Evolutionary conservation across 2,888 invertebrate genomes (phyloP).

Genomic region (Philereme transversata): DNA sequence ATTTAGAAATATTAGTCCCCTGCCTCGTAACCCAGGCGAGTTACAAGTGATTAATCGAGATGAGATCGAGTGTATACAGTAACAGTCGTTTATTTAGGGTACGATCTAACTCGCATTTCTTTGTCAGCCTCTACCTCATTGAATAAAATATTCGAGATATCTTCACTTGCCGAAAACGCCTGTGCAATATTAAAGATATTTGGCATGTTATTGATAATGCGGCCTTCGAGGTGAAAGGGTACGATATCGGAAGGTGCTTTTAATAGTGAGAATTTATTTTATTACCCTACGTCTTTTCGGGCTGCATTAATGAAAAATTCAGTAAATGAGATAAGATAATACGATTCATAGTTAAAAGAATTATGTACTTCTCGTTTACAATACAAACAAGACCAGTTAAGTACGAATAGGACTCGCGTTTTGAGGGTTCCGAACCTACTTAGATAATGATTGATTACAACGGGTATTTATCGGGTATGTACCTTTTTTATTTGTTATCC

Average conservation of each 20-base stretch:
- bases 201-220: slow-evolving; percentile 61
- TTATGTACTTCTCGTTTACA: too few species aligned
- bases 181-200: slow-evolving; percentile 66
- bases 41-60: slow-evolving; percentile 6
- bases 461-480: too few species aligned
- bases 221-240: slow-evolving; percentile 43
- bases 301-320: slow-evolving; percentile 7
- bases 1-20: too few species aligned
- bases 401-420: too few species aligned
- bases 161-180: slow-evolving; percentile 61
- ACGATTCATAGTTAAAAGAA: too few species aligned
- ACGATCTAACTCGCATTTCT: slow-evolving; percentile 77
- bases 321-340: neutral
- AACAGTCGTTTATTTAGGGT: slow-evolving; percentile 70
- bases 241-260: slow-evolving; percentile 27
- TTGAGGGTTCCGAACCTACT: too few species aligned
- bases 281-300: slow-evolving; percentile 10
- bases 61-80: slow-evolving; percentile 47
- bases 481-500: too few species aligned
- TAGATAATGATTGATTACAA: too few species aligned
- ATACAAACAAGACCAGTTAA: too few species aligned
- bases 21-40: too few species aligned
- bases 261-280: slow-evolving; percentile 28
- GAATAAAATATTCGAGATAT: slow-evolving; percentile 80
- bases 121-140: slow-evolving; percentile 77